Base-by-base conservation (phyloP, 2,113 vertebrate species). In the Apaloderma vittatum region DNA sequence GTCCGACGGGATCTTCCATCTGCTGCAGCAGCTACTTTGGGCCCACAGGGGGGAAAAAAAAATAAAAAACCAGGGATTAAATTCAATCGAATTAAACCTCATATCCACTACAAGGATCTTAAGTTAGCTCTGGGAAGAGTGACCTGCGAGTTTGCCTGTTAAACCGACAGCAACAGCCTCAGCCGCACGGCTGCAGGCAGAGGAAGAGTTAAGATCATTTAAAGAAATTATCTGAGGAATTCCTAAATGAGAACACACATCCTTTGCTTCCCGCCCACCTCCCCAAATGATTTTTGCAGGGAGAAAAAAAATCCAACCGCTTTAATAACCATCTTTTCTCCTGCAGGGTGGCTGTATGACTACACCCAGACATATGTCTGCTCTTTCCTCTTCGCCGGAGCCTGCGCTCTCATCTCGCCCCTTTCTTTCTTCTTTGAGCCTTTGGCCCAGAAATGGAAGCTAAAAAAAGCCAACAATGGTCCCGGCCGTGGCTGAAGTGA, bases 311-410 rank as follows among this genome's bases (percentile, higher is more conserved):
- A 68, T 34, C 30, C 65, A 75, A 11, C 40, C 49, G 75, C 51
- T 92, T 86, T 73, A 95, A 48, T 88, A 90, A 93, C 11, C 66
- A 77, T 15, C 15, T 27, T 36, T 32, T 82, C 71, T 97, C 93
- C 94, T 90, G 34, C 97, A 99, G 99, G 99, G 40, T 99, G 99
- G 98, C 97, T 99, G 79, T 98, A 99, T 4, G 99, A 99, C 97
- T 98, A 98, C 98, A 99, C 98, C 20, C 98, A 98, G 97, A 99
- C 99, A 3, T 99, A 99, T 9, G 97, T 95, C 78, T 98, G 98
- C 78, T 99, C 99, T 29, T 99, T 99, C 98, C 99, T 99, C 97
- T 98, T 99, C 55, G 99, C 99, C 6, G 99, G 99, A 16, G 97
- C 97, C 72, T 99, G 99, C 78, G 99, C 98, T 91, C 98, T 99